Evolutionary conservation across 1,140 invertebrate genomes (phyloP).

Genomic region (Rhagoletis pomonella): DNA sequence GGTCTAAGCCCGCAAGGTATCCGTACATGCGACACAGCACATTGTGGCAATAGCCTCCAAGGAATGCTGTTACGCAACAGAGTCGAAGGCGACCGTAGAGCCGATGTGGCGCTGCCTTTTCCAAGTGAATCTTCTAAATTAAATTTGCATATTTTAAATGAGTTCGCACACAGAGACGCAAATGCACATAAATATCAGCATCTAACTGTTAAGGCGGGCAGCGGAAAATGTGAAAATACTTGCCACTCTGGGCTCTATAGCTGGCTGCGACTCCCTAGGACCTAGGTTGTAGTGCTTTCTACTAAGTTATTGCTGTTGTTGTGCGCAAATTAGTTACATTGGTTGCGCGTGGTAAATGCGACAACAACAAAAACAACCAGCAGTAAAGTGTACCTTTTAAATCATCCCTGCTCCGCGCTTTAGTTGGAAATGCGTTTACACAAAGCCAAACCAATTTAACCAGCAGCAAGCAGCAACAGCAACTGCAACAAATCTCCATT

Average conservation of each 20-base stretch:
- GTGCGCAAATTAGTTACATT: conserved; percentile 1
- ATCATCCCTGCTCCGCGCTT: background rate
- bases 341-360: background rate
- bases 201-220: background rate
- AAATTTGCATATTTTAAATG: conserved; percentile 40
- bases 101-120: background rate
- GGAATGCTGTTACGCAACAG: background rate
- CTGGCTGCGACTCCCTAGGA: background rate
- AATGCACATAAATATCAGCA: background rate
- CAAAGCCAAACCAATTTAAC: background rate
- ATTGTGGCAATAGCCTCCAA: background rate
- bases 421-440: background rate
- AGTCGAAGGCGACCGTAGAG: background rate
- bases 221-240: too few species aligned
- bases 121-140: conserved; percentile 30
- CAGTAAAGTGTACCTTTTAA: background rate
- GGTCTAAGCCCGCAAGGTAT: background rate
- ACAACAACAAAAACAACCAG: background rate
- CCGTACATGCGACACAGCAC: background rate
- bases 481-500: background rate
- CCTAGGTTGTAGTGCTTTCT: background rate
- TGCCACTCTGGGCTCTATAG: background rate
- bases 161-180: background rate
- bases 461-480: background rate
- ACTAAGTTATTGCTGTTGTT: background rate